phyloP scores from a whole-genome alignment of 2,888 invertebrate genomes.

The Caenorhabditis zanzibari region DNA sequence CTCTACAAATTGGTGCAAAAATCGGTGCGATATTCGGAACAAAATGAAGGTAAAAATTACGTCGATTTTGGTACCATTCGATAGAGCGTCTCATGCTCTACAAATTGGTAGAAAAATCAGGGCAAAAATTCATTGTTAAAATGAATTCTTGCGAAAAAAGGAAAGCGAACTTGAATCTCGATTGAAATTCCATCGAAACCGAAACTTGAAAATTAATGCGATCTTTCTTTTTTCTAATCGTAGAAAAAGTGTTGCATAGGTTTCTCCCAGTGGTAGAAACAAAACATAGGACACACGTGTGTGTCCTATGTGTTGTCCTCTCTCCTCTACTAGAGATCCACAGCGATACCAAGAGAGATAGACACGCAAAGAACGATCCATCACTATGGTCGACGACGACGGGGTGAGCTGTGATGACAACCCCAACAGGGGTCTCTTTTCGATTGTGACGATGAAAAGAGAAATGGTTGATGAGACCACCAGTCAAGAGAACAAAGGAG shows the following conservation, averaged over 20 bases:
- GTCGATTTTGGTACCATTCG: background rate
- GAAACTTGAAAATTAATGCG: no score
- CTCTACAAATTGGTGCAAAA: background rate
- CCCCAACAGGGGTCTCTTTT: background rate
- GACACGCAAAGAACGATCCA: constrained; percentile 39
- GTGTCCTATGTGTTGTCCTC: no score
- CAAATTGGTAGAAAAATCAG: background rate
- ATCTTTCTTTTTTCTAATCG: no score
- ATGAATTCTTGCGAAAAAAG: no score
- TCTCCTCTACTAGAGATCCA: no score
- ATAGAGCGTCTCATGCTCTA: background rate
- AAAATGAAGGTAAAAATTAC: no score
- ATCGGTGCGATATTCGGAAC: background rate
- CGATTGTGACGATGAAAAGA: constrained; percentile 11
- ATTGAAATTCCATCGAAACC: no score
- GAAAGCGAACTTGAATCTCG: no score
- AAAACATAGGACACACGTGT: no score
- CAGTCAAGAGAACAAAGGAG: background rate
- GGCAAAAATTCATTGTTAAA: no score
- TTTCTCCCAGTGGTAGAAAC: no score
- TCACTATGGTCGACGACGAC: constrained; percentile 44
- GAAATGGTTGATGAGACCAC: constrained; percentile 34
- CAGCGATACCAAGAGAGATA: constrained; percentile 2
- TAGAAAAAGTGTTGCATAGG: no score
- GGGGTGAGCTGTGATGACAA: background rate